Conservation (phyloP, 2,797 vertebrate species). For the Sebastes steindachneri region DNA sequence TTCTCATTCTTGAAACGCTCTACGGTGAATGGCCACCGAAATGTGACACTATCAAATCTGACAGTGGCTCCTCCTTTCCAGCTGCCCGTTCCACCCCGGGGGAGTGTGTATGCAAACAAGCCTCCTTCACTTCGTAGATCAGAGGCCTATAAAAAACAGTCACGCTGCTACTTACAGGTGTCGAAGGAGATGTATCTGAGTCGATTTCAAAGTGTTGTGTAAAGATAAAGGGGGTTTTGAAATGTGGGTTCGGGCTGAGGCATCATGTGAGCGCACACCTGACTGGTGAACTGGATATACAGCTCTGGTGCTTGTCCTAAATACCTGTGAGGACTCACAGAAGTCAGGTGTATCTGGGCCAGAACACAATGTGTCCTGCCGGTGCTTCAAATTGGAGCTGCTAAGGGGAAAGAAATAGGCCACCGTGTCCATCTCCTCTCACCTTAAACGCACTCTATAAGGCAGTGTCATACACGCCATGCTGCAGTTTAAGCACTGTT, state of each 20-base stretch:
- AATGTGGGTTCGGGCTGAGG: background rate
- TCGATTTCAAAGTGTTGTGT: background rate
- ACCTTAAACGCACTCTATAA: slow-evolving; percentile 30
- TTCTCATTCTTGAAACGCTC: slow-evolving; percentile 35
- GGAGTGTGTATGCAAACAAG: slow-evolving; percentile 54
- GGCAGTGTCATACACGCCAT: background rate
- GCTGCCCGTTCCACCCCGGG: slow-evolving; percentile 42
- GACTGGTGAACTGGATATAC: slow-evolving; percentile 42
- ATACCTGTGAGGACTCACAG: slow-evolving; percentile 65
- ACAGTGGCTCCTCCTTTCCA: slow-evolving; percentile 62
- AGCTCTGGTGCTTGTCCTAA: slow-evolving; percentile 54
- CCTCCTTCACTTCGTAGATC: slow-evolving; percentile 21
- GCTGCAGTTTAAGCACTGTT: background rate
- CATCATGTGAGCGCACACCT: slow-evolving; percentile 29
- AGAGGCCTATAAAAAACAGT: slow-evolving; percentile 19
- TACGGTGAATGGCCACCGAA: slow-evolving; percentile 33
- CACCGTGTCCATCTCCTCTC: slow-evolving; percentile 51
- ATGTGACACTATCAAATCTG: slow-evolving; percentile 61
- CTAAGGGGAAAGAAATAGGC: slow-evolving; percentile 63
- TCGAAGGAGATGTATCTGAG: background rate
- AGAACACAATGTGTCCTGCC: slow-evolving; percentile 49
- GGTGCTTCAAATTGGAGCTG: slow-evolving; percentile 30
- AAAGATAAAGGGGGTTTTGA: background rate
- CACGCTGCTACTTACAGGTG: slow-evolving; percentile 21
- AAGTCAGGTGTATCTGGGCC: slow-evolving; percentile 76